These are phyloP conservation scores for Malurus alboscapulatus DNA, from an alignment of 2,113 vertebrate genomes.

Conservation along the genomic window DNA sequence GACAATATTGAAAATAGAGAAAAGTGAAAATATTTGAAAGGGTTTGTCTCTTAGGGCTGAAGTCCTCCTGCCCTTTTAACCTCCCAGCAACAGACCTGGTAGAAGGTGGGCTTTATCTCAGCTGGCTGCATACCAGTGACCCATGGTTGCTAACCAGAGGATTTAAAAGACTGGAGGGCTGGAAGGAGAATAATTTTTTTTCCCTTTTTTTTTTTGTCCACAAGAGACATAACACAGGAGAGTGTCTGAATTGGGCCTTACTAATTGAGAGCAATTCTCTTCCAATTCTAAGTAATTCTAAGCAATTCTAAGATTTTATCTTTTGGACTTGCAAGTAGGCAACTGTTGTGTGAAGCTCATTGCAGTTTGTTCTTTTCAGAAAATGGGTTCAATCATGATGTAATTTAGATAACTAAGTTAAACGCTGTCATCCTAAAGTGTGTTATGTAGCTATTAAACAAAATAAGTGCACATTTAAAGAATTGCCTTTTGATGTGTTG, in stretches of 20 bases:
- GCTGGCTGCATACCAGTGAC: background rate
- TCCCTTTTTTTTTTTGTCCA: no score
- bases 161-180: background rate
- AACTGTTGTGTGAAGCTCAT: background rate
- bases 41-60: background rate
- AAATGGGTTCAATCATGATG: conserved; percentile 42
- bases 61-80: background rate
- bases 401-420: conserved; percentile 36
- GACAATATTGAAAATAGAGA: background rate
- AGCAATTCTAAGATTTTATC: background rate
- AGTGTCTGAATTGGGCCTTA: background rate
- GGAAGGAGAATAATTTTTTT: background rate
- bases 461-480: conserved; percentile 9
- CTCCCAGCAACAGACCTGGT: background rate
- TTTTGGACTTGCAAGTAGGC: background rate
- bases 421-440: conserved; percentile 1
- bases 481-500: conserved; percentile 27
- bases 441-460: conserved; percentile 40
- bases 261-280: background rate
- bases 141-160: background rate
- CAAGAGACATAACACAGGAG: background rate
- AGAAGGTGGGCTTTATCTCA: background rate
- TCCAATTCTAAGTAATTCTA: no score
- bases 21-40: background rate
- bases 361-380: conserved; percentile 6